Conservation (phyloP, 23 tunicate genomes). For the Aplidium turbinatum region DNA sequence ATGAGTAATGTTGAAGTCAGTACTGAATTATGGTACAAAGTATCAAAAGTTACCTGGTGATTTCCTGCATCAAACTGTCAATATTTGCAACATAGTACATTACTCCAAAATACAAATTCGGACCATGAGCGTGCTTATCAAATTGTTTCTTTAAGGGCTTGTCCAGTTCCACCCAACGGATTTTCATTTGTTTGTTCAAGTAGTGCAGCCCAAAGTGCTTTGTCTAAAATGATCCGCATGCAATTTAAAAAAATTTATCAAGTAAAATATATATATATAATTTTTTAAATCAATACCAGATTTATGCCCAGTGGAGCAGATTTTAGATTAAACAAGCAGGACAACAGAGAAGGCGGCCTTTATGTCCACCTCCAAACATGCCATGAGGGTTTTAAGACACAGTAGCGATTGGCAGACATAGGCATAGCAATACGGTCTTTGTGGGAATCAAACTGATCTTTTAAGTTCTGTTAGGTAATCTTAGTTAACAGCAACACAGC, state of each 20-base stretch:
- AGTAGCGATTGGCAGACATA: too few relatives aligned
- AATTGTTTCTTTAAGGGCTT: conserved; percentile 89
- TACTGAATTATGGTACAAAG: too few relatives aligned
- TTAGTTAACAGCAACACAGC: too few relatives aligned
- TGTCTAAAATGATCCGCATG: conserved; percentile 18
- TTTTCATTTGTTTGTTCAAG: conserved; percentile 60
- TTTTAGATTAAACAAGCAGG: too few relatives aligned
- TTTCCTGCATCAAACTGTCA: conserved; percentile 78
- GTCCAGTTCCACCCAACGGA: conserved; percentile 88
- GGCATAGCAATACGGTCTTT: too few relatives aligned
- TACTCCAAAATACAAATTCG: conserved; percentile 73
- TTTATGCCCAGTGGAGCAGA: background rate
- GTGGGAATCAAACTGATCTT: too few relatives aligned
- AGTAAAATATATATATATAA: background rate
- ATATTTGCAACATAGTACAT: conserved; percentile 84
- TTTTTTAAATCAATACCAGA: background rate
- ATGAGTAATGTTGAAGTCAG: too few relatives aligned
- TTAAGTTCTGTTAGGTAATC: too few relatives aligned
- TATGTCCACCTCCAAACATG: background rate
- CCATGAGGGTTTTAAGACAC: too few relatives aligned
- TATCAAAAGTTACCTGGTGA: conserved; percentile 66
- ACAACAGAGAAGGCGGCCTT: too few relatives aligned
- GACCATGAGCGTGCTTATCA: conserved; percentile 82
- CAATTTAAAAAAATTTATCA: background rate
- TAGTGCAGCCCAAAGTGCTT: conserved; percentile 75